Conservation (phyloP, 1,140 invertebrate genomes). For the Camponotus vicinus region DNA sequence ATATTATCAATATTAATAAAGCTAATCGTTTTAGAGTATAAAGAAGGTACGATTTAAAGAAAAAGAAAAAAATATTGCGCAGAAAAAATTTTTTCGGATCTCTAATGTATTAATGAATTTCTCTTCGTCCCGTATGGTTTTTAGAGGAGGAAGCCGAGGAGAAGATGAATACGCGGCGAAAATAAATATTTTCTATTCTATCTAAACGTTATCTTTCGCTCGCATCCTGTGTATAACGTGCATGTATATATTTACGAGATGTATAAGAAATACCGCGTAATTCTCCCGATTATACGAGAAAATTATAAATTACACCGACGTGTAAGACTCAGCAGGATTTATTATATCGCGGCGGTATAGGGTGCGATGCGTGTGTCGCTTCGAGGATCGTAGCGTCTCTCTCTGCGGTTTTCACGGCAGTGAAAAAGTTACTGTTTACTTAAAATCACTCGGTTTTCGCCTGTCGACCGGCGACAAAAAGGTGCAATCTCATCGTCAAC, state of each 20-base stretch:
- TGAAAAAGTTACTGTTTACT: background rate
- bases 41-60: constrained; percentile 57
- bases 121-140: constrained; percentile 78
- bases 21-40: constrained; percentile 70
- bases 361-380: constrained; percentile 47
- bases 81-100: constrained; percentile 70
- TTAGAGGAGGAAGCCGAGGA: background rate
- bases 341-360: constrained; percentile 52
- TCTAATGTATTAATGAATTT: constrained; percentile 76
- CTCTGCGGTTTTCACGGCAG: constrained; percentile 14
- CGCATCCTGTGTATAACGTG: constrained; percentile 78
- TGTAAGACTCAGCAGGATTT: constrained; percentile 51
- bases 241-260: constrained; percentile 72
- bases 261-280: constrained; percentile 74
- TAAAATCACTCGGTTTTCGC: constrained; percentile 31
- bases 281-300: constrained; percentile 72
- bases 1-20: constrained; percentile 72
- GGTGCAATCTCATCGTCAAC: constrained; percentile 62
- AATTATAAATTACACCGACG: constrained; percentile 55
- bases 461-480: constrained; percentile 56
- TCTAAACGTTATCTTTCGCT: constrained; percentile 78
- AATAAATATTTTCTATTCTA: constrained; percentile 40
- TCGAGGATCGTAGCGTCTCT: constrained; percentile 9
- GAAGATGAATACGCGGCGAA: constrained; percentile 5
- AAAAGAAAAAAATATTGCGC: constrained; percentile 60